A percentile compares a stretch with the other conserved stretches of the same genome.
These are phyloP conservation scores for Globodera rostochiensis DNA, from an alignment of 1,140 invertebrate genomes.

Conservation along the genomic window DNA sequence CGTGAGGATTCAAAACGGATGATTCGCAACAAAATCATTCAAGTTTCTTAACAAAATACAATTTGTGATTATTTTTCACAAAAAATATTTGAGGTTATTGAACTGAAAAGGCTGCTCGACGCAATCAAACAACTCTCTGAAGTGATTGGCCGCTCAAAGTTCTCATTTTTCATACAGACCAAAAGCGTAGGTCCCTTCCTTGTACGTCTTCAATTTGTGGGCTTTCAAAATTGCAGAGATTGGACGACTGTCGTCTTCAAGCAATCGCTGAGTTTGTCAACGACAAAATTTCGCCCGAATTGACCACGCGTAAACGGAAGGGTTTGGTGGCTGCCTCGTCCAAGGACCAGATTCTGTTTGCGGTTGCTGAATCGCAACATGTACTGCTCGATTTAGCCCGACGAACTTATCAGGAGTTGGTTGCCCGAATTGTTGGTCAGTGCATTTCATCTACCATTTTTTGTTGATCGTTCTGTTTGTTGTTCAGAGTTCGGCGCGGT, in stretches of 20 bases:
- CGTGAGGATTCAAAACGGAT: conserved; percentile 34
- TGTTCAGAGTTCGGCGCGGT: conserved; percentile 37
- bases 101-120: conserved; percentile 32
- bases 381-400: conserved; percentile 42
- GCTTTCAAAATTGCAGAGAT: conserved; percentile 34
- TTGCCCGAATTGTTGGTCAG: conserved; percentile 41
- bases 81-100: conserved; percentile 16
- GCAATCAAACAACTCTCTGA: conserved; percentile 6
- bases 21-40: conserved; percentile 46
- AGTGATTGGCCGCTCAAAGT: conserved; percentile 22
- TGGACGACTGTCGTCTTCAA: conserved; percentile 36
- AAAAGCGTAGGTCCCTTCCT: conserved; percentile 14
- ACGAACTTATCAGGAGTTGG: conserved; percentile 41
- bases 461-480: conserved; percentile 1
- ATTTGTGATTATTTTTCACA: not conserved
- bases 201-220: not conserved
- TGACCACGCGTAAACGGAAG: no score
- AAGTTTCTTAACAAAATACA: conserved; percentile 25
- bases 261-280: conserved; percentile 35
- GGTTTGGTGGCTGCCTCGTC: conserved; percentile 27
- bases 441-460: not conserved
- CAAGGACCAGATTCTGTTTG: conserved; percentile 43
- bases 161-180: conserved; percentile 36
- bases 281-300: no score
- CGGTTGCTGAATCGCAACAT: conserved; percentile 35